phyloP scores from a whole-genome alignment of 1,140 invertebrate genomes.

The Diorhabda sublineata region DNA sequence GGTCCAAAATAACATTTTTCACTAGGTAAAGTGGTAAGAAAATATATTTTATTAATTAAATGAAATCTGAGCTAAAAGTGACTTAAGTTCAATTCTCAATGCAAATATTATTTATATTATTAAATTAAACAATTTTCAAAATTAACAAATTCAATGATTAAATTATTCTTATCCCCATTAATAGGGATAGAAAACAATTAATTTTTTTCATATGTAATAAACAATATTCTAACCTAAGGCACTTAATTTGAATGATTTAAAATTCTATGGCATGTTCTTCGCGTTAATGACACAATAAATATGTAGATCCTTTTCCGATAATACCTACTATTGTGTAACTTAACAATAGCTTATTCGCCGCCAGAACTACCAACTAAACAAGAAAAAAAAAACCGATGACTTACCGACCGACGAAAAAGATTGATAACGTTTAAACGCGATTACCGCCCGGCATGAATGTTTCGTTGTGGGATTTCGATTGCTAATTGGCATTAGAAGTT shows the following conservation, averaged over 20 bases:
- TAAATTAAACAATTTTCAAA: too few relatives aligned
- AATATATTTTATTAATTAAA: too few relatives aligned
- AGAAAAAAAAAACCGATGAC: constrained; percentile 4
- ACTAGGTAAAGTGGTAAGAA: too few relatives aligned
- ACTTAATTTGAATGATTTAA: constrained; percentile 42
- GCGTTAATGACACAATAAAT: constrained; percentile 42
- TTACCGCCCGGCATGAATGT: constrained; percentile 6
- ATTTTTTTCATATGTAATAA: not conserved
- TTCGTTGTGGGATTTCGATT: not conserved
- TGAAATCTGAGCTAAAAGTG: too few relatives aligned
- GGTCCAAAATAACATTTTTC: too few relatives aligned
- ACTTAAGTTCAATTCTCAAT: too few relatives aligned
- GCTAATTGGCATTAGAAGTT: not conserved
- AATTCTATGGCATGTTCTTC: constrained; percentile 39
- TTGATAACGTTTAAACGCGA: constrained; percentile 9
- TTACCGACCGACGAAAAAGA: constrained; percentile 3
- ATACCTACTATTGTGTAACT: constrained; percentile 16
- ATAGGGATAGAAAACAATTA: too few relatives aligned
- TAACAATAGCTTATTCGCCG: constrained; percentile 7
- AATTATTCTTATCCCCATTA: too few relatives aligned
- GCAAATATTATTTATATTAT: too few relatives aligned
- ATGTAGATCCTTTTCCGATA: constrained; percentile 29
- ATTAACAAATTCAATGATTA: too few relatives aligned
- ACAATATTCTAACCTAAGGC: not conserved
- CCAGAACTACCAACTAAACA: not conserved